Base-by-base conservation (phyloP, 2,888 invertebrate species). In the Lingula anatina region DNA sequence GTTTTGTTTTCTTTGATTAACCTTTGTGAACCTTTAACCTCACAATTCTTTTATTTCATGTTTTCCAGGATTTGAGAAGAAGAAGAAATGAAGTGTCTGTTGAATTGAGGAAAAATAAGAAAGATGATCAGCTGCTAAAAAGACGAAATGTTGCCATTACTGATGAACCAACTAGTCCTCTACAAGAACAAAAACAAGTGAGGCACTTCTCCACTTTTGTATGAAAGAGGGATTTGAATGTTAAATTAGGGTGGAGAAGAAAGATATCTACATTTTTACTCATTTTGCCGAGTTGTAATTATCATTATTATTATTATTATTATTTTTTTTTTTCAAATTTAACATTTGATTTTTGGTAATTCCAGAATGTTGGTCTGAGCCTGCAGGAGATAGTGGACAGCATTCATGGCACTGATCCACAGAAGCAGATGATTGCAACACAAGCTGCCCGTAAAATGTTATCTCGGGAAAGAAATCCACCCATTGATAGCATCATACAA, bases 121-220 rank as follows among this genome's bases (percentile, higher is more conserved):
- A 95, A 61, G 94, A 96, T 76, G 94, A 96, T 64, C 93, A 94
- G 71, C 80, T 97, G 36, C 83, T 89, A 47, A 99, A 99, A 77
- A 82, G 91, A 21, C 82, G 96, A 49, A 94, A 95, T 62, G 83
- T 95, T 60, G 83, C 82, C 0, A 78, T 83, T 1, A 83, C 81
- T 78, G 64, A 63, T 27, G 46, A 82, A 28, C 62, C 68, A 2
- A 58, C 65, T 9, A 73, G 71, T 55, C 75, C 74, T 12, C 56
- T 72, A 15, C 64, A 70, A 41, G 74, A 73, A 41, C 54, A 63
- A 20, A 72, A 70, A 47, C 68, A 66, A 63, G 70, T 70, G 53
- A 23, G 23, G 12, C 35, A 42, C 7, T 31, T n/a, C n/a, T n/a
- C n/a, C n/a, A 31, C 9, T 12, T 31, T 9, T 9, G n/a, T 31